Conservation (phyloP, 2,888 invertebrate species). For the Leucozona laternaria region DNA sequence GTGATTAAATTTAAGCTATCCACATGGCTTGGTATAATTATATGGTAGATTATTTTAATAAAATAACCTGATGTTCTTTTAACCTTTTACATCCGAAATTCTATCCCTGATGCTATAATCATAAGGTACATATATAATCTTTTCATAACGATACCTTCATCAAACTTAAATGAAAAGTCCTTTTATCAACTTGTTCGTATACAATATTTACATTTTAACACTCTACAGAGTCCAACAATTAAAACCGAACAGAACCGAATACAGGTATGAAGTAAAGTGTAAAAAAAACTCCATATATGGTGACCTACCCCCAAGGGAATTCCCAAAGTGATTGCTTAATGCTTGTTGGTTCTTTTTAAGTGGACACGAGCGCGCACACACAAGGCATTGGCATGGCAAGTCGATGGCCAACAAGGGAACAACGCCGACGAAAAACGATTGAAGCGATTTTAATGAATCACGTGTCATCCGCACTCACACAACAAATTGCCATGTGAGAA, state of each 20-base stretch:
- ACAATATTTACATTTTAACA: conserved; percentile 16
- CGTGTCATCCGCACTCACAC: conserved; percentile 71
- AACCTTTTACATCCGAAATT: background rate
- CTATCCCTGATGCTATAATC: background rate
- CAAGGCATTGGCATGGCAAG: conserved; percentile 52
- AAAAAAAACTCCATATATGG: conserved; percentile 22
- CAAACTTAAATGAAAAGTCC: background rate
- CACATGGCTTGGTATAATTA: background rate
- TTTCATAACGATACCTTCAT: conserved; percentile 23
- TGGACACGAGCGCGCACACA: conserved; percentile 55
- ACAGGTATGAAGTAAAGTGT: background rate
- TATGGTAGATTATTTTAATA: background rate
- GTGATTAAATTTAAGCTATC: background rate
- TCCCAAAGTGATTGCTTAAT: conserved; percentile 71
- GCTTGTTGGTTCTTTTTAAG: conserved; percentile 69
- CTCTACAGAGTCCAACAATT: conserved; percentile 10
- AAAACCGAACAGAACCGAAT: background rate
- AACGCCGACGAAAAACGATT: conserved; percentile 40
- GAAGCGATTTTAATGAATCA: conserved; percentile 74
- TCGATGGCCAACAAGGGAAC: conserved; percentile 70
- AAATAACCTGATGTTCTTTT: background rate
- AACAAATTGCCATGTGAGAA: conserved; percentile 36
- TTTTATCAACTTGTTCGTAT: background rate
- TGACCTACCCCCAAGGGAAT: conserved; percentile 61
- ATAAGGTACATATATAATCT: conserved; percentile 4